Evolutionary conservation across 2,113 vertebrate species (phyloP), one percentile per base, ranked within the genome.

Genomic region (Ammodytes dubius): DNA sequence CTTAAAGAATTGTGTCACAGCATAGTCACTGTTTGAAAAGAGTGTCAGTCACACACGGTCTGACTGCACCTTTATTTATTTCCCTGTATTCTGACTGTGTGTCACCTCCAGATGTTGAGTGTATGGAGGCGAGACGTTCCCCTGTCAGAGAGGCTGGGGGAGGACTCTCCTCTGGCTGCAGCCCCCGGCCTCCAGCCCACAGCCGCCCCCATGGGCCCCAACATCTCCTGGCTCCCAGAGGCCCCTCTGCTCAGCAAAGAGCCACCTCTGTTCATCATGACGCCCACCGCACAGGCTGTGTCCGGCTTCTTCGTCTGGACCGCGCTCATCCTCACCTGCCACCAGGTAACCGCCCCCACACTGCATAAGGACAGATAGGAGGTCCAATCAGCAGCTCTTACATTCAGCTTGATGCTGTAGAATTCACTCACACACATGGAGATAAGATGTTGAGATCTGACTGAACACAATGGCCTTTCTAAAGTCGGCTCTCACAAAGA

Each of bases 251-350:
- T 96, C 0, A 95, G 90, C 37, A 86, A 94, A 63, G 98, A 97
- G 70, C 95, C 96, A 85, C 98, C 98, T 1, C 95, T 96, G 89
- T 99, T 99, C 89, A 95, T 99, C 85, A 99, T 99, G 98, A 99
- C 97, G 15, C 96, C 95, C 0, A 96, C 96, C 0, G 96, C 98
- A 2, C 98, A 99, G 94, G 97, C 97, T 43, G 94, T 99, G 91
- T 98, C 98, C 0, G 98, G 98, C 81, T 98, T 99, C 94, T 99
- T 99, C 17, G 98, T 99, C 37, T 99, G 98, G 98, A 97, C 97
- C 0, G 98, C 98, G 13, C 95, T 99, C 90, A 96, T 99, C 65
- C 95, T 99, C 93, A 99, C 98, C 86, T 98, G 97, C 90, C 98
- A 99, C 89, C 98, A 99, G 98, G 98, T 99, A 93, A 77, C 3